Percentiles rank a stretch among this genome's conserved stretches.
phyloP scores from a whole-genome alignment of 1,140 invertebrate genomes.

The Cylas formicarius region DNA sequence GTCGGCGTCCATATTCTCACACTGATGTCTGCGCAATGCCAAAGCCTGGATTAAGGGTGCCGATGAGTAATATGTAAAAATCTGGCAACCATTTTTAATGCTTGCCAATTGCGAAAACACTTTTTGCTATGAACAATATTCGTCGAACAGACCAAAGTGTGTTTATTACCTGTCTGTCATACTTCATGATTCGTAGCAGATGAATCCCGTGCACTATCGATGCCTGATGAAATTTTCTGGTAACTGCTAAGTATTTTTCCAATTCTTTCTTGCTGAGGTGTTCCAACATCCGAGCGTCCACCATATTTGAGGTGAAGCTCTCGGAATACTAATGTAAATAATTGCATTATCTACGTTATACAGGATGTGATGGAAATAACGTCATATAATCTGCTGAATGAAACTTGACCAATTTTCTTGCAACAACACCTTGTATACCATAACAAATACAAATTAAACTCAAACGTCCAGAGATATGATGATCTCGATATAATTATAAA shows the following conservation, averaged over 20 bases:
- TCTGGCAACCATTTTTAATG: too few species aligned
- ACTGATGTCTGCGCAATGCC: conserved; percentile 77
- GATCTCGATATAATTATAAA: too few species aligned
- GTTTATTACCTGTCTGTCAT: conserved; percentile 75
- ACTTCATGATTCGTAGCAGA: conserved; percentile 82
- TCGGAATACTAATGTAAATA: conserved; percentile 63
- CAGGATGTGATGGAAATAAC: conserved; percentile 1
- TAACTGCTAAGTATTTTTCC: conserved; percentile 85
- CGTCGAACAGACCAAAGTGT: too few species aligned
- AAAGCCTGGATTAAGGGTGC: conserved; percentile 57
- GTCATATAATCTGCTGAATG: neutral
- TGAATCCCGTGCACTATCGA: conserved; percentile 90
- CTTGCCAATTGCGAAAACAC: too few species aligned
- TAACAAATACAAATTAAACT: too few species aligned
- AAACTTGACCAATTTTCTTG: conserved; percentile 2
- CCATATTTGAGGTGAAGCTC: conserved; percentile 80
- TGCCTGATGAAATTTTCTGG: conserved; percentile 86
- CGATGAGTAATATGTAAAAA: neutral
- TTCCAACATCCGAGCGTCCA: conserved; percentile 87
- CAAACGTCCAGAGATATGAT: too few species aligned
- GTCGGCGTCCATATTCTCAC: conserved; percentile 80
- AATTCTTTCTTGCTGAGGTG: conserved; percentile 88
- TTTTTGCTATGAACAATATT: too few species aligned
- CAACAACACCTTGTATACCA: neutral
- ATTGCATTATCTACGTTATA: neutral